These are phyloP conservation scores for Falco berigora DNA, from an alignment of 2,797 vertebrate genomes.

Conservation along the genomic window DNA sequence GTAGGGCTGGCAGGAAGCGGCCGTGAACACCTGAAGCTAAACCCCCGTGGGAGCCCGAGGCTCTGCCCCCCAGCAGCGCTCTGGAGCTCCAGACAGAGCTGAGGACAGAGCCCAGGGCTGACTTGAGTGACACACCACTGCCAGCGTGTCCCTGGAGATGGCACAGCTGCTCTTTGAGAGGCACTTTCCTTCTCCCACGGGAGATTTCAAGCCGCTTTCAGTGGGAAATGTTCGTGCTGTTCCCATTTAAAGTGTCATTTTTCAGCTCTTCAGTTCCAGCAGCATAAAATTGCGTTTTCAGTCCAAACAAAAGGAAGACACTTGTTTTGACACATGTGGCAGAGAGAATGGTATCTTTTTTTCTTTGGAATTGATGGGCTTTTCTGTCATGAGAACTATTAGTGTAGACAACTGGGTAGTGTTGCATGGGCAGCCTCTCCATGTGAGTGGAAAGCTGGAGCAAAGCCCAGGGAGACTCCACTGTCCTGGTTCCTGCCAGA, in stretches of 20 bases:
- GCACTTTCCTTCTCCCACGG: background rate
- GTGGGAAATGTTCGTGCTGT: background rate
- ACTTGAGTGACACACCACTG: rapidly evolving
- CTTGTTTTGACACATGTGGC: background rate
- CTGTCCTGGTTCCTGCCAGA: background rate
- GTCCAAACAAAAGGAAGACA: background rate
- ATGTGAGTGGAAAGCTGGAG: background rate
- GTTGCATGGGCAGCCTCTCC: background rate
- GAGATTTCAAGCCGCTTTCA: background rate
- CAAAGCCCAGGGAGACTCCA: rapidly evolving
- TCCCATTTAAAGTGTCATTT: background rate
- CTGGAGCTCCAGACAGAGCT: background rate
- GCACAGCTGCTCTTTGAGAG: background rate
- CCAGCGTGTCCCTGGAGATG: background rate
- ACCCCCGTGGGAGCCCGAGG: rapidly evolving
- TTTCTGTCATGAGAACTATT: background rate
- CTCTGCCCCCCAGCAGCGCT: background rate
- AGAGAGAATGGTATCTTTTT: background rate
- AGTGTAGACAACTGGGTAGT: background rate
- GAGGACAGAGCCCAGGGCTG: background rate
- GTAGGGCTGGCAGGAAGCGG: background rate
- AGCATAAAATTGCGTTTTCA: background rate
- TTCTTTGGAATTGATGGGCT: background rate
- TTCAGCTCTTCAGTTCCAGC: background rate
- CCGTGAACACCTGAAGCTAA: background rate